A percentile compares a stretch with the other conserved stretches of the same genome.
phyloP scores from a whole-genome alignment of 2,113 vertebrate species.

The Lathamus discolor region DNA sequence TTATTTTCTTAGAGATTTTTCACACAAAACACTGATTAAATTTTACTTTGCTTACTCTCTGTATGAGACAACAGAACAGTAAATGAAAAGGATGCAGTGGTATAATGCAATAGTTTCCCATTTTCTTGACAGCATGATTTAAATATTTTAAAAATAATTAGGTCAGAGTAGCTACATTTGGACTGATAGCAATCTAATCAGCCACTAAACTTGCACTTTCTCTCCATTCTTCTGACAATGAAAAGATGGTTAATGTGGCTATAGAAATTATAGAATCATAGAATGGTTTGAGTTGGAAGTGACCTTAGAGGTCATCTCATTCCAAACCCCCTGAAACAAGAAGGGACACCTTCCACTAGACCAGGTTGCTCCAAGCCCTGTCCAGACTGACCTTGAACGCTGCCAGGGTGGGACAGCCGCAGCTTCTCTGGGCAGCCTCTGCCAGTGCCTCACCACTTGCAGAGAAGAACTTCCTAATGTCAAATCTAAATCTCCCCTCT shows the following conservation, averaged over 20 bases:
- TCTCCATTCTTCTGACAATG: background rate
- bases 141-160: background rate
- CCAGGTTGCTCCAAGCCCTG: background rate
- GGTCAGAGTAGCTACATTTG: background rate
- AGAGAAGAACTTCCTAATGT: background rate
- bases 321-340: background rate
- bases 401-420: background rate
- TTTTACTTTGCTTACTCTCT: background rate
- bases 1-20: background rate
- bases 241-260: background rate
- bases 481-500: background rate
- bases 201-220: background rate
- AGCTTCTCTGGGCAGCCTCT: background rate
- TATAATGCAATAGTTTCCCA: background rate
- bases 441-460: background rate
- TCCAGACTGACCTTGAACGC: background rate
- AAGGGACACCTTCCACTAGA: background rate
- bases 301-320: background rate
- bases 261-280: background rate
- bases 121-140: background rate
- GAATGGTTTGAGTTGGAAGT: background rate
- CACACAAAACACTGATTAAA: background rate
- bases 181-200: background rate
- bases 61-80: background rate
- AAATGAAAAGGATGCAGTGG: background rate